Evolutionary conservation across 2,113 vertebrate species (phyloP), one percentile per base, ranked within the genome.

Genomic region (Cebidichthys violaceus): DNA sequence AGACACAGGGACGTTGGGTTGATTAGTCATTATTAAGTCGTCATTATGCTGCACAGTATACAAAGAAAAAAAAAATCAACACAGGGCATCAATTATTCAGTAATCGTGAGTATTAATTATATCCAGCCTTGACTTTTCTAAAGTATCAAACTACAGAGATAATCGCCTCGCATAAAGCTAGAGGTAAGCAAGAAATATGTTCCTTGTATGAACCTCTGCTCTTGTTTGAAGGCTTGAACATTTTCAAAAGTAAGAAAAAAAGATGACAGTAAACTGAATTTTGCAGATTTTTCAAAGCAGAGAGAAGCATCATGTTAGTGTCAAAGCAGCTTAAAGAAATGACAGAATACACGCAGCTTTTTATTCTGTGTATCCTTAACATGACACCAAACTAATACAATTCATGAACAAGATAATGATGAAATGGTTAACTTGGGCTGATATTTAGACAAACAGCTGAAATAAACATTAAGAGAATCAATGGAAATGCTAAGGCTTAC

Each of bases 1-100:
- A 84, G 27, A 74, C 35, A 90, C n/a, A 64, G 14, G 0, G 10
- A 18, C 4, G 18, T n/a, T n/a, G 43, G 17, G 14, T n/a, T 41
- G 43, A 70, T 71, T 20, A 31, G 29, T 54, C 9, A 18, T 31
- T 33, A 24, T 45, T 20, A 11, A 11, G 35, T 52, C 14, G 9
- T 35, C 22, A 60, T 45, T 50, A 50, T 35, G 22, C 35, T 52
- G 50, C 50, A 9, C 18, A 52, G 43, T 45, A 47, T 9, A 52
- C 3, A 24, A 65, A 70, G 0, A 47, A 52, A 22, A 50, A 20
- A 20, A 5, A 47, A 47, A 47, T 47, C 41, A 3, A 47, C 45
- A 47, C 45, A 18, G 45, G 17, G 41, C 41, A 41, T 41, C 43
- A 18, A 47, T 47, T 47, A 45, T 45, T 45, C 17, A 47, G 45